A percentile compares a stretch with the other conserved stretches of the same genome.
Evolutionary conservation across 2,113 vertebrate genomes (phyloP).

Genomic region (Sorex araneus): DNA sequence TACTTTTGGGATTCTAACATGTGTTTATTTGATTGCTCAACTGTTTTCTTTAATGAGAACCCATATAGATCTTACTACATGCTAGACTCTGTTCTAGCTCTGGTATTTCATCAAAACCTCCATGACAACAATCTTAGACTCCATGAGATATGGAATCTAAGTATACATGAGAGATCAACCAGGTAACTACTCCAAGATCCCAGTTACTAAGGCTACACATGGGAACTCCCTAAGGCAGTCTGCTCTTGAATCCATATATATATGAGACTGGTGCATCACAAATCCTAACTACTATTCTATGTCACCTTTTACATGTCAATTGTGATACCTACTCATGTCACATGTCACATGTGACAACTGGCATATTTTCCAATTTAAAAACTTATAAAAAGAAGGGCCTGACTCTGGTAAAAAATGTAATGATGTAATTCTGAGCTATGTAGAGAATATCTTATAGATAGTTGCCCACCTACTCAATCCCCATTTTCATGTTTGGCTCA

Average conservation of each 20-base stretch:
- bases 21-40: background rate
- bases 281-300: background rate
- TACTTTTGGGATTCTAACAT: background rate
- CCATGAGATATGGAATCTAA: no score
- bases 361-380: no score
- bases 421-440: background rate
- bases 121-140: background rate
- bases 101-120: conserved; percentile 14
- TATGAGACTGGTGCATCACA: no score
- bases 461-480: no score
- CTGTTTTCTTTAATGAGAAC: background rate
- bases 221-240: background rate
- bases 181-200: background rate
- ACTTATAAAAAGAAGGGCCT: background rate
- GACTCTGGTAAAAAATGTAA: background rate
- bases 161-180: background rate
- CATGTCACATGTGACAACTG: background rate
- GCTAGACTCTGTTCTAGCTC: background rate
- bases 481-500: no score
- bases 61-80: background rate
- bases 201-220: background rate
- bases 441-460: background rate
- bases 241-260: background rate
- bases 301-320: background rate
- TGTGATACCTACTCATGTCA: background rate